Conservation (phyloP, 2,797 vertebrate species). For the Mallotus villosus region DNA sequence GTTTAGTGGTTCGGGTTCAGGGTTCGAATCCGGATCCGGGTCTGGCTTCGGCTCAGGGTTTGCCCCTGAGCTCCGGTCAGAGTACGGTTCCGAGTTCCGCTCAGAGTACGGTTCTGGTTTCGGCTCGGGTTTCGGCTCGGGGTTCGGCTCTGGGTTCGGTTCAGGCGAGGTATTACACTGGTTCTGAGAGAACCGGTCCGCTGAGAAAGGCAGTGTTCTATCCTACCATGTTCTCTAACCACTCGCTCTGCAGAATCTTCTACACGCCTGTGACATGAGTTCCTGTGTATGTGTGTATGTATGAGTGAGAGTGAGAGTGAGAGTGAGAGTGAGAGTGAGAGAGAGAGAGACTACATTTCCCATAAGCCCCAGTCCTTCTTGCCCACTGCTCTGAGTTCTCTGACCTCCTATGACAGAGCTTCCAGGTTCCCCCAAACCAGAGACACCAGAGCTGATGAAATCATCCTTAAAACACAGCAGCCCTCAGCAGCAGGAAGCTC, state of each 20-base stretch:
- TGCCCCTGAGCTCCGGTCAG: conserved; percentile 50
- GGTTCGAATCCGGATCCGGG: conserved; percentile 33
- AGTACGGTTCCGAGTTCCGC: conserved; percentile 44
- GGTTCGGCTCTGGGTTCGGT: conserved; percentile 30
- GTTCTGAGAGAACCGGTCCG: conserved; percentile 53
- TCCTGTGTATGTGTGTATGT: conserved; percentile 5
- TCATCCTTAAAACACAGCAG: too few species aligned
- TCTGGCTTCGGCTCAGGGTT: conserved; percentile 57
- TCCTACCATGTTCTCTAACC: conserved; percentile 46
- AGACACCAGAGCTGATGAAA: neutral
- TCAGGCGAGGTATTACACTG: conserved; percentile 64
- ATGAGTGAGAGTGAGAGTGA: neutral
- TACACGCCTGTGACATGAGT: neutral
- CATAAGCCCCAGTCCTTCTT: neutral
- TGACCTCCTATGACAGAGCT: neutral
- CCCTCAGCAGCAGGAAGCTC: too few species aligned
- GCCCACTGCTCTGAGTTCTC: neutral
- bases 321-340: neutral
- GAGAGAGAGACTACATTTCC: neutral
- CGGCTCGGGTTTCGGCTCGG: conserved; percentile 53
- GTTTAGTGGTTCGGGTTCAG: conserved; percentile 65
- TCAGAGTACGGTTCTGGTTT: conserved; percentile 49
- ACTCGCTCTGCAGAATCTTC: neutral
- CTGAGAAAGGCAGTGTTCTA: conserved; percentile 50
- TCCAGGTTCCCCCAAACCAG: neutral